Evolutionary conservation across 2,113 vertebrate species (phyloP).

Genomic region (Pedetes capensis): DNA sequence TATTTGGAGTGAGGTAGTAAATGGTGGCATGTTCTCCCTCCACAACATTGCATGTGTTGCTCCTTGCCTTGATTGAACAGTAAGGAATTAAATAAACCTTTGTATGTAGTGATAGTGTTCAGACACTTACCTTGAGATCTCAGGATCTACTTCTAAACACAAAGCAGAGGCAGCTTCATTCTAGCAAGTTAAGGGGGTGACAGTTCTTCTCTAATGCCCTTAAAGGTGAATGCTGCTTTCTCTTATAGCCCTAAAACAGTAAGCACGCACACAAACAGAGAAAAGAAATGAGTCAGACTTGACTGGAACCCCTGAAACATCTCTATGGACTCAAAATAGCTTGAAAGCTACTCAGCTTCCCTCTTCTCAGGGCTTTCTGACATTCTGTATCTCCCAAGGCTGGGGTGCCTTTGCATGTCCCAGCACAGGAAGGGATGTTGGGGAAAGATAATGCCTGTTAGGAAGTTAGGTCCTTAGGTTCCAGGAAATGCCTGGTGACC

Average conservation of each 20-base stretch:
- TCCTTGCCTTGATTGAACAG: background rate
- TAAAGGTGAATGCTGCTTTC: background rate
- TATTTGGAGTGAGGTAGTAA: background rate
- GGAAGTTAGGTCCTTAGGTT: background rate
- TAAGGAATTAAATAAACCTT: background rate
- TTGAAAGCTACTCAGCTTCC: background rate
- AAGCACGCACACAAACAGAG: background rate
- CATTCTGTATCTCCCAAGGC: background rate
- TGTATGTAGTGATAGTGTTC: background rate
- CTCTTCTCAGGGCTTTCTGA: background rate
- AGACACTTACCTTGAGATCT: background rate
- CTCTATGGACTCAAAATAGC: background rate
- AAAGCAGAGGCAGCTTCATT: background rate
- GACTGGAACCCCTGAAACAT: background rate
- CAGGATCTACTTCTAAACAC: background rate
- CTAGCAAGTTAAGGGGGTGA: background rate
- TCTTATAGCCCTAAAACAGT: background rate
- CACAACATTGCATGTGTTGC: accelerated
- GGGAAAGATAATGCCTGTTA: background rate
- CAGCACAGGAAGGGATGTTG: background rate
- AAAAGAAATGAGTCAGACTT: background rate
- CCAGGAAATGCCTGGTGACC: background rate
- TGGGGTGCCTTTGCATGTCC: background rate
- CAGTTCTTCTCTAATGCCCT: background rate
- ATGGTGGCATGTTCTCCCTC: accelerated